phyloP scores from a whole-genome alignment of 2,797 vertebrate genomes.

The Florisuga fusca region DNA sequence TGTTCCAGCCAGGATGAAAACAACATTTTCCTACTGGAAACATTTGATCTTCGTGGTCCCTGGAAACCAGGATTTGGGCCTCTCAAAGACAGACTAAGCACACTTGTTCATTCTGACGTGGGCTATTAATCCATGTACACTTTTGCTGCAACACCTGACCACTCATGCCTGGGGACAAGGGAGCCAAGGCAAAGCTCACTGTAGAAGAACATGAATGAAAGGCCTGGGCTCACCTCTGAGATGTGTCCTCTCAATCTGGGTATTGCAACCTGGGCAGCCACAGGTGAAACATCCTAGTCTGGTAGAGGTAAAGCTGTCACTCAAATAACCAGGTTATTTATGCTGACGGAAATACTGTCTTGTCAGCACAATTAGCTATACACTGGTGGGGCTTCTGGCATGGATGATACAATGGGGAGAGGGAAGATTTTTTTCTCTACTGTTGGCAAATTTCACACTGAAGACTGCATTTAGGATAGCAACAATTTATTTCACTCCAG shows the following conservation, averaged over 20 bases:
- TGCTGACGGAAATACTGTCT: neutral
- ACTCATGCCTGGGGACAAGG: neutral
- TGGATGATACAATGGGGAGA: neutral
- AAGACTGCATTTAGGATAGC: neutral
- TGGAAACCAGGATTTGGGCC: neutral
- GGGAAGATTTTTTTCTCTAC: neutral
- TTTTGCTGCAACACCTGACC: accelerated
- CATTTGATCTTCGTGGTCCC: neutral
- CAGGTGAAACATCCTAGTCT: neutral
- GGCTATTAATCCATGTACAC: neutral
- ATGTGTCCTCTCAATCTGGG: neutral
- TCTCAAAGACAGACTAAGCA: neutral
- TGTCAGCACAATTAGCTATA: neutral
- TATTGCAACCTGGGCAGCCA: neutral
- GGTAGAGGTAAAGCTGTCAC: neutral
- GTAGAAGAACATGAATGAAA: neutral
- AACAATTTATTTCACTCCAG: neutral
- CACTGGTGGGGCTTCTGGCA: neutral
- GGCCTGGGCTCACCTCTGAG: neutral
- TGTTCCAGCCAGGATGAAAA: neutral
- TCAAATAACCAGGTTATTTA: neutral
- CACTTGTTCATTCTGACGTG: neutral
- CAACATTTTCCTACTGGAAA: neutral
- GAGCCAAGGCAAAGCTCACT: neutral
- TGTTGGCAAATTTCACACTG: neutral